These are phyloP conservation scores for Drosophila kanekoi DNA, from an alignment of 2,888 invertebrate species.

Conservation along the genomic window DNA sequence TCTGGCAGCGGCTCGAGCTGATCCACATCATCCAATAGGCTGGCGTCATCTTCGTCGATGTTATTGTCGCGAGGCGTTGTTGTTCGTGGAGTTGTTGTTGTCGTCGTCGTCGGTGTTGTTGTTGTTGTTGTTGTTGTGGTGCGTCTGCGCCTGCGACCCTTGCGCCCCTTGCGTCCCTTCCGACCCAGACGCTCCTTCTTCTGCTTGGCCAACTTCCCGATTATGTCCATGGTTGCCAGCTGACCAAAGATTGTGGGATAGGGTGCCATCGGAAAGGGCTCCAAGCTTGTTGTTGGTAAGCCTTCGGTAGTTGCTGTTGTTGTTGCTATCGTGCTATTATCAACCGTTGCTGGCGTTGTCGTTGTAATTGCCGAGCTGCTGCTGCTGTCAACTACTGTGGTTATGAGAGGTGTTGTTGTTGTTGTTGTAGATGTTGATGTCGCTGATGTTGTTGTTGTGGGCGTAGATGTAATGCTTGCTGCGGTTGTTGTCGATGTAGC, in stretches of 20 bases:
- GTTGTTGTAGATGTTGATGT: slow-evolving; percentile 12
- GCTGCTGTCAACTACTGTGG: slow-evolving; percentile 1
- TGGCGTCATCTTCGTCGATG: slow-evolving; percentile 1
- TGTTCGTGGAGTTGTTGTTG: slow-evolving; percentile 15
- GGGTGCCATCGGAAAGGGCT: slow-evolving; percentile 48
- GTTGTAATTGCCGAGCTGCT: slow-evolving; percentile 2
- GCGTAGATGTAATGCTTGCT: background rate
- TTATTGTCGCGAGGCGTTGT: slow-evolving; percentile 16
- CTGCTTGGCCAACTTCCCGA: slow-evolving; percentile 11
- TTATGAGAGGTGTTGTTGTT: slow-evolving; percentile 5
- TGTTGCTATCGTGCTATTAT: slow-evolving; percentile 5
- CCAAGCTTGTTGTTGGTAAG: slow-evolving; percentile 33
- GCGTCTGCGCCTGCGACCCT: slow-evolving; percentile 59
- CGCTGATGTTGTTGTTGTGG: background rate
- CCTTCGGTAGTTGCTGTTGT: slow-evolving; percentile 9
- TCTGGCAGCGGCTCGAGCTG: slow-evolving; percentile 59
- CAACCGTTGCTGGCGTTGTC: slow-evolving; percentile 21
- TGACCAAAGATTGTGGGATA: slow-evolving; percentile 47
- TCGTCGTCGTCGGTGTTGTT: slow-evolving; percentile 23
- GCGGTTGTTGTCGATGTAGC: slow-evolving; percentile 1
- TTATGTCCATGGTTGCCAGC: slow-evolving; percentile 16
- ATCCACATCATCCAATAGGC: slow-evolving; percentile 13
- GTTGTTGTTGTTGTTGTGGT: slow-evolving; percentile 38
- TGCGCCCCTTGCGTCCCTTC: slow-evolving; percentile 57
- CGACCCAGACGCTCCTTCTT: slow-evolving; percentile 41